phyloP scores from a whole-genome alignment of 2,113 vertebrate species.

The Ictalurus punctatus region DNA sequence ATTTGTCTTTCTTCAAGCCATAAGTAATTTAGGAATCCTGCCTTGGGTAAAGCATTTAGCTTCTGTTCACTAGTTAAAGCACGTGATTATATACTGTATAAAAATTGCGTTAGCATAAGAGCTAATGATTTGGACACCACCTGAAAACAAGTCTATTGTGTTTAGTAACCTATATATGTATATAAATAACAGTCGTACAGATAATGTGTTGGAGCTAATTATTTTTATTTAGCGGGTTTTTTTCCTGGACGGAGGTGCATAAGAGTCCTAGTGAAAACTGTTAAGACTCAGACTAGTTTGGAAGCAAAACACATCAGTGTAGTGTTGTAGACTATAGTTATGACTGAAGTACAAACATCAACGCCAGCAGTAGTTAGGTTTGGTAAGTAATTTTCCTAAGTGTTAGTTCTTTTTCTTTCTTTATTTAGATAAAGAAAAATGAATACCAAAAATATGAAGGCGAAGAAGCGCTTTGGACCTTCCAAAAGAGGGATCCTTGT shows the following conservation, averaged over 20 bases:
- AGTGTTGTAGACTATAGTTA: background rate
- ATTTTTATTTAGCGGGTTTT: background rate
- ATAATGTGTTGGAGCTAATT: background rate
- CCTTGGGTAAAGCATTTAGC: background rate
- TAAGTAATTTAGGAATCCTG: background rate
- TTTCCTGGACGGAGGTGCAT: background rate
- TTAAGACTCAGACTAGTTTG: background rate
- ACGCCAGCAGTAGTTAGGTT: background rate
- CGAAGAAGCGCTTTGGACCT: conserved; percentile 48
- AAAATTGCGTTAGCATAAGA: background rate
- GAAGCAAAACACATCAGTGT: background rate
- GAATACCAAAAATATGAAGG: conserved; percentile 72
- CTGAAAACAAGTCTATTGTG: background rate
- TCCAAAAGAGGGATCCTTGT: conserved; percentile 76
- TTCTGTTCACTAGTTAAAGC: background rate
- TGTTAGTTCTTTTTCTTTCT: background rate
- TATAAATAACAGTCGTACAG: too few relatives aligned
- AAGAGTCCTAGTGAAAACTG: background rate
- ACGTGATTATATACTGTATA: background rate
- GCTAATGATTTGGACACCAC: background rate
- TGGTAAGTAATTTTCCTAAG: background rate
- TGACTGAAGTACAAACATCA: background rate
- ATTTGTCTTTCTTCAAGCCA: background rate
- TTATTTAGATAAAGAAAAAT: conserved; percentile 64
- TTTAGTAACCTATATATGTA: background rate